Conservation (phyloP, 2,888 invertebrate species). For the Dione juno region DNA sequence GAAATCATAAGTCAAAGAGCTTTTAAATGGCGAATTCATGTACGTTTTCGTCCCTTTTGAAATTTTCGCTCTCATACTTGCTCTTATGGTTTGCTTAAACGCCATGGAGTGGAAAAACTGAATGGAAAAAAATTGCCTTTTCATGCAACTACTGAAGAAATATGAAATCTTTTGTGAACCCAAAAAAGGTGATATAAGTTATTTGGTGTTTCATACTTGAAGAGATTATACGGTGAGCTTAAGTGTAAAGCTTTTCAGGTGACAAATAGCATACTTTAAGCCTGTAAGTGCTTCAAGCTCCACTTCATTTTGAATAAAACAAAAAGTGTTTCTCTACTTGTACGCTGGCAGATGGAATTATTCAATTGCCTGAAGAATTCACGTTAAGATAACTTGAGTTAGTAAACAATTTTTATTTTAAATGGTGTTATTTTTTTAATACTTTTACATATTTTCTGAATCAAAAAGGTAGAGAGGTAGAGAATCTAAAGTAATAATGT, state of each 20-base stretch:
- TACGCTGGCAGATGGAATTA: neutral
- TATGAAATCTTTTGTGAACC: constrained; percentile 31
- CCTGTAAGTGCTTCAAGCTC: constrained; percentile 11
- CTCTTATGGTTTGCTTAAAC: constrained; percentile 28
- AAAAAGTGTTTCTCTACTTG: neutral
- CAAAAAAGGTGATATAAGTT: constrained; percentile 25
- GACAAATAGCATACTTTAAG: constrained; percentile 12
- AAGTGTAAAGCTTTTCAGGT: constrained; percentile 4
- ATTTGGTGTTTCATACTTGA: constrained; percentile 18
- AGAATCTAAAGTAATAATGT: too few species aligned
- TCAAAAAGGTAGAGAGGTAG: neutral
- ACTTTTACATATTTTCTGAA: neutral
- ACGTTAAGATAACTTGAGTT: neutral
- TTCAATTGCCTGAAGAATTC: neutral
- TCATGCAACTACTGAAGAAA: constrained; percentile 28
- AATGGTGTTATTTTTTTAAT: neutral
- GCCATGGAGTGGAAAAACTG: constrained; percentile 8
- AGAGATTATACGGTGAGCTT: constrained; percentile 3
- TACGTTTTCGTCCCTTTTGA: constrained; percentile 31
- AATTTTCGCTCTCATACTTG: constrained; percentile 18
- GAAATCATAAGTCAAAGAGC: constrained; percentile 7
- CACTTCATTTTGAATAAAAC: neutral
- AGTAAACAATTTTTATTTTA: neutral
- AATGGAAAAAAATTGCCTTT: constrained; percentile 30
- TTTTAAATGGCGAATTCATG: constrained; percentile 11